Percentiles rank a stretch among this genome's conserved stretches.
Evolutionary conservation across 2,797 vertebrate genomes (phyloP).

Genomic region (Sparidentex hasta): DNA sequence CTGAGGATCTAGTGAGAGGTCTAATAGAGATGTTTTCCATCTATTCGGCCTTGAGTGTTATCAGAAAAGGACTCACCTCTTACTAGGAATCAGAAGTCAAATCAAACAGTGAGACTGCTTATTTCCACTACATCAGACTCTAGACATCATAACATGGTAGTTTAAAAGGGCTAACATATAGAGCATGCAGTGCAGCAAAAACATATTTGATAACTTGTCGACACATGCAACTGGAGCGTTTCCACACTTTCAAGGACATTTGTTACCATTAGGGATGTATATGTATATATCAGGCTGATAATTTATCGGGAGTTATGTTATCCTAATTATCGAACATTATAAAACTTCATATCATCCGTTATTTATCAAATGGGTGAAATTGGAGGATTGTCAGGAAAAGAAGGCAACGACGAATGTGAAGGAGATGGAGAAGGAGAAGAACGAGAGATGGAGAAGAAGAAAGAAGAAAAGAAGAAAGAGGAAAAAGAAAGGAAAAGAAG

Average conservation of each 20-base stretch:
- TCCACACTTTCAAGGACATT: constrained; percentile 15
- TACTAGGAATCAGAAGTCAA: constrained; percentile 24
- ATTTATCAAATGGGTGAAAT: no score
- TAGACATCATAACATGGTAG: constrained; percentile 33
- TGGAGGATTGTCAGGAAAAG: no score
- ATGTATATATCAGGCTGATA: no score
- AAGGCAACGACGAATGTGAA: no score
- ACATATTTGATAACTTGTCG: constrained; percentile 3
- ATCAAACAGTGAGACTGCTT: constrained; percentile 32
- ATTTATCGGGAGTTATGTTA: no score
- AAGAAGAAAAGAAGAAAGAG: no score
- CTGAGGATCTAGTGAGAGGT: constrained; percentile 54
- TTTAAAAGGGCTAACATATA: constrained; percentile 20
- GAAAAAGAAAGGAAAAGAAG: no score
- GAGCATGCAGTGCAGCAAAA: constrained; percentile 9
- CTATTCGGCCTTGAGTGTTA: constrained; percentile 46
- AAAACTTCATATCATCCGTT: no score
- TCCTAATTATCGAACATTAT: no score
- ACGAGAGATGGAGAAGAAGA: no score
- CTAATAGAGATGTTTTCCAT: constrained; percentile 46
- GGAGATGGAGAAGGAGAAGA: no score
- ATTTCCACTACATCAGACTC: constrained; percentile 39
- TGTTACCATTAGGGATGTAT: no score
- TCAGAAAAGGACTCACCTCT: constrained; percentile 36
- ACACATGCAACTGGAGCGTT: background rate